phyloP scores from a whole-genome alignment of 2,113 vertebrate genomes.

The Callochromis pleurospilus region DNA sequence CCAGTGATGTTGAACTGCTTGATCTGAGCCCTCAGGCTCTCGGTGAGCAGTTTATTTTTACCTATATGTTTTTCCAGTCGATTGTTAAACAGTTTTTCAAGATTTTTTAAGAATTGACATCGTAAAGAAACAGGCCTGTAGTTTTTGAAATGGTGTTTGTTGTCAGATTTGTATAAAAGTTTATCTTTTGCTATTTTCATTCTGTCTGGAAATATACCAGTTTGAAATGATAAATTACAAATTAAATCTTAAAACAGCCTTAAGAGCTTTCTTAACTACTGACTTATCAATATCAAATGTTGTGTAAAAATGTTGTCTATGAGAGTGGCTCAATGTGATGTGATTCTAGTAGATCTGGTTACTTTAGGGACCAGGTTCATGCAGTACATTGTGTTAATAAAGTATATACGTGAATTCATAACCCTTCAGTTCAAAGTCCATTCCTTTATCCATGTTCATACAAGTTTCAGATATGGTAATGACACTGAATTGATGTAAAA shows the following conservation, averaged over 20 bases:
- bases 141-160: background rate
- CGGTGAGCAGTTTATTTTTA: background rate
- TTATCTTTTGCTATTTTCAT: background rate
- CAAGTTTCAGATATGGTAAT: background rate
- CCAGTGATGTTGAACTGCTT: background rate
- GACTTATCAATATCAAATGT: background rate
- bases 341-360: background rate
- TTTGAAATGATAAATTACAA: background rate
- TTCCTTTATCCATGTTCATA: background rate
- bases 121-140: background rate
- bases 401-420: background rate
- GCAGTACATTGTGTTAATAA: background rate
- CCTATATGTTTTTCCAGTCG: accelerated
- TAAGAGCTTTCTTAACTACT: background rate
- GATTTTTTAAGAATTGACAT: background rate
- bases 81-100: background rate
- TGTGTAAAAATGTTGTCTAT: background rate
- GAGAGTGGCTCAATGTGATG: background rate
- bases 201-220: background rate
- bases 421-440: background rate
- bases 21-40: background rate
- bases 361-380: background rate
- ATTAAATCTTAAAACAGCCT: background rate
- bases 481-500: background rate
- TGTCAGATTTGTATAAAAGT: background rate